phyloP scores from a whole-genome alignment of 1,140 invertebrate genomes.

The Augochlora pura region DNA sequence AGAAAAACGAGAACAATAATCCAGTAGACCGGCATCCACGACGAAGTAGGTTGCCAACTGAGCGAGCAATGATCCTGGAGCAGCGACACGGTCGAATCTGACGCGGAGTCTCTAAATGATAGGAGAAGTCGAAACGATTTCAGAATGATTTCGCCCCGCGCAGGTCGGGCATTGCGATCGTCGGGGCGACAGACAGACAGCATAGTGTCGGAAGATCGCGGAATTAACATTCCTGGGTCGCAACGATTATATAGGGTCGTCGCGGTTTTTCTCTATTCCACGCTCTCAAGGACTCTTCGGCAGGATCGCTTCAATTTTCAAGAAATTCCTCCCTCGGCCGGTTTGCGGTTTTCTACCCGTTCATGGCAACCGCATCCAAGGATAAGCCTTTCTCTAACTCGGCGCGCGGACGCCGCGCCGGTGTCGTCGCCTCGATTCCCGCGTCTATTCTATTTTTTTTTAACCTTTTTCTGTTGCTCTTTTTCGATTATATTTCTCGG shows the following conservation, averaged over 20 bases:
- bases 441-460: background rate
- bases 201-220: background rate
- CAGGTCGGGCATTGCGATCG: too few relatives aligned
- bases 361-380: conserved; percentile 56
- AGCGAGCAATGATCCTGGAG: too few relatives aligned
- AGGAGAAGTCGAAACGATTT: background rate
- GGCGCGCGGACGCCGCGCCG: background rate
- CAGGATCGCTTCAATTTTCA: conserved; percentile 54
- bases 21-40: too few relatives aligned
- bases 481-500: too few relatives aligned
- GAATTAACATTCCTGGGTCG: conserved; percentile 55
- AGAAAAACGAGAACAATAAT: too few relatives aligned
- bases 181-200: too few relatives aligned
- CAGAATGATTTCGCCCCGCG: conserved; percentile 1
- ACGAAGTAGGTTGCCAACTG: background rate
- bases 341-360: conserved; percentile 57
- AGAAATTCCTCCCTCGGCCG: conserved; percentile 48
- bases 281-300: conserved; percentile 51
- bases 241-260: conserved; percentile 46
- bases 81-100: too few relatives aligned
- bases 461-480: too few relatives aligned
- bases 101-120: background rate
- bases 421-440: background rate
- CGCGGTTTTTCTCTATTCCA: conserved; percentile 62
- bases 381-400: conserved; percentile 57